phyloP scores from a whole-genome alignment of 2,797 vertebrate species.

The Hirundo rustica region DNA sequence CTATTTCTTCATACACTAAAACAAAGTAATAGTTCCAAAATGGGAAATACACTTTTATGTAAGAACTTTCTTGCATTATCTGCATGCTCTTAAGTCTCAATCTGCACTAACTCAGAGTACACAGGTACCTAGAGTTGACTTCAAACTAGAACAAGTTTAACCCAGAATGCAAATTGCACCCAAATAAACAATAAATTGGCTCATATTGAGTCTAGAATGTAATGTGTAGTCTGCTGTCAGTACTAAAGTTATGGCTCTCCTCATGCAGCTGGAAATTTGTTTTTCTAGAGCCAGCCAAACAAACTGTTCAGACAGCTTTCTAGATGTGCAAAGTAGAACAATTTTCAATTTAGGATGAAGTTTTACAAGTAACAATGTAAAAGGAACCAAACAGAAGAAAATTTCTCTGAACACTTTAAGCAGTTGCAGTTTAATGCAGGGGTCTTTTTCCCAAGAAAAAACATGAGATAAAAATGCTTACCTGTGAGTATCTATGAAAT shows the following conservation, averaged over 20 bases:
- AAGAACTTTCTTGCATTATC: background rate
- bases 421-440: background rate
- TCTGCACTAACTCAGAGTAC: background rate
- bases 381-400: background rate
- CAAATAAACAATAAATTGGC: background rate
- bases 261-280: background rate
- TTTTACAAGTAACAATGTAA: background rate
- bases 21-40: background rate
- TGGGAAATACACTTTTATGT: background rate
- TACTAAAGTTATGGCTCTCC: background rate
- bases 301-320: background rate
- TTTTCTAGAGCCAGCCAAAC: background rate
- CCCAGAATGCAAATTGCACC: background rate
- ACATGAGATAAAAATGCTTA: slow-evolving; percentile 50
- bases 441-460: background rate
- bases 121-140: background rate
- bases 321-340: background rate
- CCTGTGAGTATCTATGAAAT: slow-evolving; percentile 93
- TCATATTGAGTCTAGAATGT: background rate
- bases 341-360: background rate
- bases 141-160: background rate
- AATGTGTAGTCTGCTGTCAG: background rate
- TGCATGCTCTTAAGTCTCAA: background rate
- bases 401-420: background rate
- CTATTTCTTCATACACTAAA: background rate